Base-by-base conservation (phyloP, 2,888 invertebrate genomes). In the Nymphalis c-album region DNA sequence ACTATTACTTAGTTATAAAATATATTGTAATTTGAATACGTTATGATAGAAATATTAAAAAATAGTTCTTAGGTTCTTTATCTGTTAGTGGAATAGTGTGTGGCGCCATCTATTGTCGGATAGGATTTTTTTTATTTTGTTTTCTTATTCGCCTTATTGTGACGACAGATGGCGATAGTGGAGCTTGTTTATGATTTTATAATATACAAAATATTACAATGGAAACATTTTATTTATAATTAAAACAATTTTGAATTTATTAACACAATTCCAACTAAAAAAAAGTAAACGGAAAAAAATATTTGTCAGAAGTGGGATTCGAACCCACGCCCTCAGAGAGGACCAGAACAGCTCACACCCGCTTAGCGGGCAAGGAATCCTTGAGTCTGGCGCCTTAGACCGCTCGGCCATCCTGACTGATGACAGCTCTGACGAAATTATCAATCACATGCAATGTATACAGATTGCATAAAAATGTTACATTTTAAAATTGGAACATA, bases 261-360 rank as follows among this genome's bases (percentile, higher is more conserved):
- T 13, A 4, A 40, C 40, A 40, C 13, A 40, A 40, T 40, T 40
- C 8, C 10, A 50, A 18, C 8, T 18, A 20, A 50, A n/a, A 55
- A 55, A 53, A 26, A 16, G 7, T 26, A 6, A 16, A 26, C 17
- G 60, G 55, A 47, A 79, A 86, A 93, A 88, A 90, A 80, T 70
- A 68, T 83, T 84, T 95, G 95, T 95, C 94, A 95, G 95, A 94
- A 95, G 95, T 95, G 95, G 95, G 95, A 95, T 95, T 95, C 94
- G 95, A 95, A 95, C 95, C 95, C 95, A 95, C 95, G 95, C 95
- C 95, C 94, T 94, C 94, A 95, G 93, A 93, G 94, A 94, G 94
- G 96, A 96, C 95, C 96, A 90, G 90, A 91, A 91, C 83, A 86
- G 77, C 90, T 90, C 90, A 93, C 92, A 94, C 95, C 94, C 94